Evolutionary conservation across 2,113 vertebrate species (phyloP).

Genomic region (Lepus timidus): DNA sequence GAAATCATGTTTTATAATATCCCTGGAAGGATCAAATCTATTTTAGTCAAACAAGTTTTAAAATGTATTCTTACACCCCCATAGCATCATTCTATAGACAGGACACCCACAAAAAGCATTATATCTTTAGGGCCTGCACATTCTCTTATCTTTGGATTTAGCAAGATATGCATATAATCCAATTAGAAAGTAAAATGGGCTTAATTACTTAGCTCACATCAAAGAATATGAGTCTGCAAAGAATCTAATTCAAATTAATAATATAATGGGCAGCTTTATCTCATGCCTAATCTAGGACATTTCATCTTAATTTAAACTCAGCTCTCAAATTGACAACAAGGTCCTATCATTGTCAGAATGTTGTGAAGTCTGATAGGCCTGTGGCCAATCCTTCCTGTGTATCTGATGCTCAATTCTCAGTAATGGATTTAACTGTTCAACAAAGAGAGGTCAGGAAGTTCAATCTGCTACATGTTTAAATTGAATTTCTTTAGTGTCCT

Average conservation of each 20-base stretch:
- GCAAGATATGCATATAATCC: conserved; percentile 71
- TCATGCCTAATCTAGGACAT: conserved; percentile 68
- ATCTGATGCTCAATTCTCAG: conserved; percentile 80
- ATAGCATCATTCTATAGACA: neutral
- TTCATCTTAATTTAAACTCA: conserved; percentile 83
- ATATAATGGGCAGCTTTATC: conserved; percentile 73
- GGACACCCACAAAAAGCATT: conserved; percentile 45
- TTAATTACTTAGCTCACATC: conserved; percentile 81
- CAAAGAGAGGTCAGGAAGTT: conserved; percentile 71
- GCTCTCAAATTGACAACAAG: conserved; percentile 63
- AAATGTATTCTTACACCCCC: neutral
- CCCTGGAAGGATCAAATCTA: neutral
- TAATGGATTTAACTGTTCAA: conserved; percentile 79
- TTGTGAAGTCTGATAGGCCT: conserved; percentile 67
- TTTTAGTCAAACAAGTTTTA: conserved; percentile 29
- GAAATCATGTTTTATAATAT: conserved; percentile 23
- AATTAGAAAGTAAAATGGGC: conserved; percentile 83
- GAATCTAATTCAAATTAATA: conserved; percentile 85
- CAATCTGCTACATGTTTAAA: conserved; percentile 76
- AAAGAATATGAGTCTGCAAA: conserved; percentile 79
- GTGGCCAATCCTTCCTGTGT: conserved; percentile 72
- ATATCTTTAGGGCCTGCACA: conserved; percentile 3
- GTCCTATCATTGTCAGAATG: conserved; percentile 47
- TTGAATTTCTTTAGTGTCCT: conserved; percentile 74
- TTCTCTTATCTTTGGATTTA: conserved; percentile 69